Evolutionary conservation across 1,140 invertebrate genomes (phyloP), one percentile per base, ranked within the genome.

Genomic region (Drosophila funebris): DNA sequence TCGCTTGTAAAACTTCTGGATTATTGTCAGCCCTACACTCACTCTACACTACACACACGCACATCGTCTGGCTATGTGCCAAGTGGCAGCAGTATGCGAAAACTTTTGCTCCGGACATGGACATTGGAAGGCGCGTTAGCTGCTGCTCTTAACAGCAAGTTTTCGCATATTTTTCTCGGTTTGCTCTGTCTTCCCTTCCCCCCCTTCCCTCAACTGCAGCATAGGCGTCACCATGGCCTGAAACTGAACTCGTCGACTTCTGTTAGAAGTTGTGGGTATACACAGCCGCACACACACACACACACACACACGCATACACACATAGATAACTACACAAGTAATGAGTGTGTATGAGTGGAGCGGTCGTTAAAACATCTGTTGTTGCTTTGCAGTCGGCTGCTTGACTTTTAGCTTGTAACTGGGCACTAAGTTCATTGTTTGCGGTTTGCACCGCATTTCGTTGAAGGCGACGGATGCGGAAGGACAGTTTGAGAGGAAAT

Each of bases 1-100:
- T 87, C 88, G 83, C 83, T 88, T 88, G 83, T 87, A 87, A 87
- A 87, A 87, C 83, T 87, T 87, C 88, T 87, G 83, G 83, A 87
- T 87, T 87, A 87, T 87, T 87, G 83, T 87, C 82, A 87, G 83
- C 63, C 83, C 44, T 62, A 72, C 67, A 78, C 57, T 66, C 48
- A 67, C 41, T 58, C 43, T 78, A 36, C 73, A 78, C 58, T 13
- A 24, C 61, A 46, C 48, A 48, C 46, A 60, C 33, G 56, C 18
- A 62, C 58, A 43, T 64, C 37, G 66, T 37, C 75, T 87, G 82
- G 82, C 83, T 62, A 68, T 73, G 63, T 78, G 82, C 82, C 82
- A 87, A 83, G 31, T 52, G 53, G 63, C 53, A 24, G 41, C 43
- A 46, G 29, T 22, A 43, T 33, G 37, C 37, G 50, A 68, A 56